These are phyloP conservation scores for Epistrophe eligans DNA, from an alignment of 2,888 invertebrate species.

Conservation along the genomic window DNA sequence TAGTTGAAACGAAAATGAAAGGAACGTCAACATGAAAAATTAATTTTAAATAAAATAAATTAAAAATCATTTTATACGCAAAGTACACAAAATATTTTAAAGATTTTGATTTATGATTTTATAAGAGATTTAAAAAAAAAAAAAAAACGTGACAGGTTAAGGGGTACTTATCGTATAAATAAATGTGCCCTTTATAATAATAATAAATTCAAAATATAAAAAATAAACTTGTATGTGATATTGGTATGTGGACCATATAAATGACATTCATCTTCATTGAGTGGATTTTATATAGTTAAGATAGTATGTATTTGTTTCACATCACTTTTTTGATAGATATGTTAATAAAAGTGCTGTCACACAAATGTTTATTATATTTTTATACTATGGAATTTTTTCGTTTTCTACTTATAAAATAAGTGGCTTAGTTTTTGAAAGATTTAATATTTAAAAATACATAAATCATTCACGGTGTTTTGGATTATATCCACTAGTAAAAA, in stretches of 20 bases:
- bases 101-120: conserved; percentile 18
- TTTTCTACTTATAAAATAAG: no score
- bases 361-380: background rate
- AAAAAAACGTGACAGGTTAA: conserved; percentile 1
- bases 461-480: no score
- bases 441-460: no score
- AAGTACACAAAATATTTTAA: background rate
- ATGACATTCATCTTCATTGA: background rate
- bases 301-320: background rate
- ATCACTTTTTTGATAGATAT: background rate
- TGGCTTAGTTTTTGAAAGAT: no score
- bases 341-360: background rate
- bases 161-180: background rate
- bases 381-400: background rate
- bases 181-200: background rate
- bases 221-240: no score
- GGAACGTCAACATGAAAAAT: conserved; percentile 40
- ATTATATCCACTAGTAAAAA: no score
- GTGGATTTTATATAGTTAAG: background rate
- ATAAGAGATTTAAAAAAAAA: background rate
- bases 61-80: background rate
- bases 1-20: background rate
- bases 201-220: background rate
- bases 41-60: conserved; percentile 10
- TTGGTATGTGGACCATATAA: background rate